Percentiles rank a stretch among this genome's conserved stretches.
These are phyloP conservation scores for Pangasius mekongensis DNA, from an alignment of 2,797 vertebrate genomes.

Conservation along the genomic window DNA sequence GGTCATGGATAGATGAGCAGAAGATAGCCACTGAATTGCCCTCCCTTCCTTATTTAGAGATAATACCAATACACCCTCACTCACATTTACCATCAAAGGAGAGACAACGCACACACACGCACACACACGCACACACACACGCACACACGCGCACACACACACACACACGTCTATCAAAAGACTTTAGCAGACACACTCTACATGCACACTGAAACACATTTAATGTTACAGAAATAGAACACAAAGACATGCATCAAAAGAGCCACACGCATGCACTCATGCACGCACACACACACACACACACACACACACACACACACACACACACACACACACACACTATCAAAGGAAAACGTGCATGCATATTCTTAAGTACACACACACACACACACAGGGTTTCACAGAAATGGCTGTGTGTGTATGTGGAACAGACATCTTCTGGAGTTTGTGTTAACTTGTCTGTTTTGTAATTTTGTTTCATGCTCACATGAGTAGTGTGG, in stretches of 20 bases:
- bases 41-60: constrained; percentile 41
- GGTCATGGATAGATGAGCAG: constrained; percentile 33
- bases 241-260: constrained; percentile 15
- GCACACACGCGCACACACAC: neutral
- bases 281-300: constrained; percentile 20
- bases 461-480: constrained; percentile 14
- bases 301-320: neutral
- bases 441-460: constrained; percentile 9
- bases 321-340: constrained; percentile 22
- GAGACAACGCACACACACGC: neutral
- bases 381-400: constrained; percentile 36
- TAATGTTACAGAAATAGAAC: constrained; percentile 7
- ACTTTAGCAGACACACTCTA: neutral
- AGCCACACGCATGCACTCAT: constrained; percentile 47
- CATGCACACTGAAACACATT: neutral
- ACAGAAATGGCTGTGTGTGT: constrained; percentile 58
- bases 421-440: constrained; percentile 55
- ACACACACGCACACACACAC: neutral
- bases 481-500: neutral
- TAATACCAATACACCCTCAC: constrained; percentile 30
- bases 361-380: neutral
- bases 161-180: neutral
- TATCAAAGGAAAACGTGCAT: constrained; percentile 28
- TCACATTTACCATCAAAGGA: constrained; percentile 20
- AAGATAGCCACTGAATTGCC: constrained; percentile 31